Percentiles rank a stretch among this genome's conserved stretches.
These are phyloP conservation scores for Orthosia gracilis DNA, from an alignment of 2,888 invertebrate species.

Conservation along the genomic window DNA sequence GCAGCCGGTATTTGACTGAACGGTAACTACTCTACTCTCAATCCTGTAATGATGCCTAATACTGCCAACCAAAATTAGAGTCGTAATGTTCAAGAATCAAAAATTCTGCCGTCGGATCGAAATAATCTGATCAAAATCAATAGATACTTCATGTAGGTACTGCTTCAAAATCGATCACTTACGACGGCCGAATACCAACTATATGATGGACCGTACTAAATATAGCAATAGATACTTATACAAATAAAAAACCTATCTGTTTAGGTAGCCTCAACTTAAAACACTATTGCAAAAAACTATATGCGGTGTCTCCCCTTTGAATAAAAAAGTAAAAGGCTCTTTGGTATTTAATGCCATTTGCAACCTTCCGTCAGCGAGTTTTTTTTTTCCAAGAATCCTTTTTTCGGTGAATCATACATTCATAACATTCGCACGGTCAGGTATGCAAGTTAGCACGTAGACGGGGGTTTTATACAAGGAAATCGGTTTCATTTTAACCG, in stretches of 20 bases:
- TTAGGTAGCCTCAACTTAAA: background rate
- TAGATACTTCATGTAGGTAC: background rate
- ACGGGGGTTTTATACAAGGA: conserved; percentile 76
- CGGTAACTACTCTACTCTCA: background rate
- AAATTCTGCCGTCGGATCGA: background rate
- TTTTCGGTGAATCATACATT: conserved; percentile 82
- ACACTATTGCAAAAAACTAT: background rate
- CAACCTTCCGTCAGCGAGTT: conserved; percentile 8
- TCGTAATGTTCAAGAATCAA: background rate
- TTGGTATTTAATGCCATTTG: conserved; percentile 13
- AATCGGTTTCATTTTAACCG: conserved; percentile 69
- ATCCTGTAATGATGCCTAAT: background rate
- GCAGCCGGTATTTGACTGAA: background rate
- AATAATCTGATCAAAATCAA: background rate
- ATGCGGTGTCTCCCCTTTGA: background rate
- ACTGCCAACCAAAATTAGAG: background rate
- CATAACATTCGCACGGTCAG: conserved; percentile 75
- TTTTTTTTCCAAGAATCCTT: conserved; percentile 75
- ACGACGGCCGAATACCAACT: no score
- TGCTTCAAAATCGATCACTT: background rate
- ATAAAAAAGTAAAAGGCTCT: conserved; percentile 17
- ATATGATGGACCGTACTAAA: no score
- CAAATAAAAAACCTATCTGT: background rate
- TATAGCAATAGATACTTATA: no score
- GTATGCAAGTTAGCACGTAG: conserved; percentile 67